A percentile compares a stretch with the other conserved stretches of the same genome.
These are phyloP conservation scores for Nomada lathburiana DNA, from an alignment of 2,888 invertebrate genomes.

Conservation along the genomic window DNA sequence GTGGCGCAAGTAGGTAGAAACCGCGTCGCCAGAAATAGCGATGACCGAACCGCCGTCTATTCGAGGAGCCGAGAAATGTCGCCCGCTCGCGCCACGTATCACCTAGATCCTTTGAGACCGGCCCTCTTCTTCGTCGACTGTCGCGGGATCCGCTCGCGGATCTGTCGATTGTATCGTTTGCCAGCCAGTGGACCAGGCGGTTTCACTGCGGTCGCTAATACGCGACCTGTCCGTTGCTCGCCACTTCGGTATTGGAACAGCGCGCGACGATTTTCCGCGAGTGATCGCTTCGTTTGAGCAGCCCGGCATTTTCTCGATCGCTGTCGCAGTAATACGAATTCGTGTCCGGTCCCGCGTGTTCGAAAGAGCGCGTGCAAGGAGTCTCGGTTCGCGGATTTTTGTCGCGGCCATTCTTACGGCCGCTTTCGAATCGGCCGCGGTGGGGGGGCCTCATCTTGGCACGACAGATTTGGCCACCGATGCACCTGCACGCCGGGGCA, in stretches of 20 bases:
- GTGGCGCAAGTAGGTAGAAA: conserved; percentile 57
- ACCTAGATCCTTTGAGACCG: conserved; percentile 26
- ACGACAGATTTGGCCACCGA: conserved; percentile 32
- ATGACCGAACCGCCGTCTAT: conserved; percentile 64
- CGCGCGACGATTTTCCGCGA: too few species aligned
- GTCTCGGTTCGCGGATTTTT: conserved; percentile 40
- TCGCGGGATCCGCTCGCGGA: not conserved
- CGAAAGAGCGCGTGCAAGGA: conserved; percentile 15
- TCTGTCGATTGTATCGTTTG: not conserved
- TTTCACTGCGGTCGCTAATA: too few species aligned
- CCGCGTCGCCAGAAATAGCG: conserved; percentile 68
- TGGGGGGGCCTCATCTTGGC: conserved; percentile 47
- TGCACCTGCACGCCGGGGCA: conserved; percentile 48
- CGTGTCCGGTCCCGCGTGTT: not conserved
- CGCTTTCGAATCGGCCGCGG: conserved; percentile 50
- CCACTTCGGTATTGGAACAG: too few species aligned
- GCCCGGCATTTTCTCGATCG: too few species aligned
- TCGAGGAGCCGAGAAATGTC: conserved; percentile 49
- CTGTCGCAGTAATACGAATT: not conserved
- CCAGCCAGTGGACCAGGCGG: not conserved
- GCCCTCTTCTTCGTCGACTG: not conserved
- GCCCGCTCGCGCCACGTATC: not conserved
- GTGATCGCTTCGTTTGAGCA: too few species aligned
- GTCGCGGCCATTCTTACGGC: conserved; percentile 52
- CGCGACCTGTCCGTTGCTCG: too few species aligned